A percentile compares a stretch with the other conserved stretches of the same genome.
These are phyloP conservation scores for Cylloceria caligata DNA, from an alignment of 2,888 invertebrate genomes.

Conservation along the genomic window DNA sequence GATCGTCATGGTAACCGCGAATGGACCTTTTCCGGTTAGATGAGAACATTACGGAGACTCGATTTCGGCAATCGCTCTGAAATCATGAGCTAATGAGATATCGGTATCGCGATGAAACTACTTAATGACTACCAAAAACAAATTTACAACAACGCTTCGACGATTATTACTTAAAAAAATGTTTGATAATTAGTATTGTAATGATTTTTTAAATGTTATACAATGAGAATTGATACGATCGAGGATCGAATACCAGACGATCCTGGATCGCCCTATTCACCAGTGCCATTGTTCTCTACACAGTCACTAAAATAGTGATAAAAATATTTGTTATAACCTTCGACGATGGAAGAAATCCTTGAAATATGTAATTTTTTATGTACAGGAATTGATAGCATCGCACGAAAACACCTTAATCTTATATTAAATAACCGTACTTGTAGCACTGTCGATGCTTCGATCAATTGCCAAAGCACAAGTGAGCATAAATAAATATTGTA, in stretches of 20 bases:
- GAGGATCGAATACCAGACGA: background rate
- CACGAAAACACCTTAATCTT: background rate
- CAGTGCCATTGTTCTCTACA: conserved; percentile 63
- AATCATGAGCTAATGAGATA: background rate
- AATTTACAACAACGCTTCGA: background rate
- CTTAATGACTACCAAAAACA: background rate
- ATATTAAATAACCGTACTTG: conserved; percentile 42
- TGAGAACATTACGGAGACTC: background rate
- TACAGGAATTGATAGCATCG: background rate
- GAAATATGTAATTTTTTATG: background rate
- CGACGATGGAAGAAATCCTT: conserved; percentile 1
- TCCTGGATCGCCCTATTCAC: conserved; percentile 38
- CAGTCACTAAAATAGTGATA: background rate
- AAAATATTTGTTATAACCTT: conserved; percentile 53
- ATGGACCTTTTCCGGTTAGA: conserved; percentile 81
- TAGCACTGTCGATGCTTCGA: conserved; percentile 21
- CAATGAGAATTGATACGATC: conserved; percentile 1
- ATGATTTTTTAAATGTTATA: conserved; percentile 15
- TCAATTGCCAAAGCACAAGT: conserved; percentile 31
- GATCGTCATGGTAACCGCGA: conserved; percentile 79
- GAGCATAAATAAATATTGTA: conserved; percentile 13
- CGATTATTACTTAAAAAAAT: background rate
- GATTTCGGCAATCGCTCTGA: background rate
- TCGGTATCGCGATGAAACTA: background rate
- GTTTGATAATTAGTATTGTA: background rate